Percentiles rank a stretch among this genome's conserved stretches.
Conservation (phyloP, 2,113 vertebrate genomes). For the Lutjanus erythropterus region DNA sequence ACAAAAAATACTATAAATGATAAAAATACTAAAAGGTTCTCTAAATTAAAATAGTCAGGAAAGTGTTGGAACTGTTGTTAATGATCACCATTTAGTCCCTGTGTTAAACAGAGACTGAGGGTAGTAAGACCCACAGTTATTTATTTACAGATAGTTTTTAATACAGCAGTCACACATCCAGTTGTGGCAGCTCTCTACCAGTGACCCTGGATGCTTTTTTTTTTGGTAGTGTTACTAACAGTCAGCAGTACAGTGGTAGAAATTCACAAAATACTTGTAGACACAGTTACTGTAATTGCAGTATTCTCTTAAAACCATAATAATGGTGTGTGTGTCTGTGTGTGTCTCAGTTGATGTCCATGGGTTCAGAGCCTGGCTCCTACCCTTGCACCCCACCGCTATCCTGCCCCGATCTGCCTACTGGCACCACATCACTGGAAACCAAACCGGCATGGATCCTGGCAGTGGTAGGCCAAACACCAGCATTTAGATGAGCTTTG, state of each 20-base stretch:
- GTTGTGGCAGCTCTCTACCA: neutral
- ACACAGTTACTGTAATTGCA: neutral
- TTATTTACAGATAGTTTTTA: no score
- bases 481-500: neutral
- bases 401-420: constrained; percentile 96
- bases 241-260: neutral
- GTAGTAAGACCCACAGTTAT: no score
- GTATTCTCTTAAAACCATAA: neutral
- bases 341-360: constrained; percentile 87
- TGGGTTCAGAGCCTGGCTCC: constrained; percentile 89
- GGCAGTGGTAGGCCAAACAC: constrained; percentile 86
- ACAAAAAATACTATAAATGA: neutral
- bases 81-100: neutral
- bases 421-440: constrained; percentile 97
- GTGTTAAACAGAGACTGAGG: no score
- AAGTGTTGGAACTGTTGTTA: no score
- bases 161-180: neutral
- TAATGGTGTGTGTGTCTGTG: neutral
- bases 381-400: constrained; percentile 93
- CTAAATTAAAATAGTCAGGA: no score
- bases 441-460: constrained; percentile 87
- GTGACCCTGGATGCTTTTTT: neutral
- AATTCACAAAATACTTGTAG: neutral
- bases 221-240: neutral
- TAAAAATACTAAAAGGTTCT: neutral